Evolutionary conservation across 2,888 invertebrate species (phyloP).

Genomic region (Galerucella pusilla): DNA sequence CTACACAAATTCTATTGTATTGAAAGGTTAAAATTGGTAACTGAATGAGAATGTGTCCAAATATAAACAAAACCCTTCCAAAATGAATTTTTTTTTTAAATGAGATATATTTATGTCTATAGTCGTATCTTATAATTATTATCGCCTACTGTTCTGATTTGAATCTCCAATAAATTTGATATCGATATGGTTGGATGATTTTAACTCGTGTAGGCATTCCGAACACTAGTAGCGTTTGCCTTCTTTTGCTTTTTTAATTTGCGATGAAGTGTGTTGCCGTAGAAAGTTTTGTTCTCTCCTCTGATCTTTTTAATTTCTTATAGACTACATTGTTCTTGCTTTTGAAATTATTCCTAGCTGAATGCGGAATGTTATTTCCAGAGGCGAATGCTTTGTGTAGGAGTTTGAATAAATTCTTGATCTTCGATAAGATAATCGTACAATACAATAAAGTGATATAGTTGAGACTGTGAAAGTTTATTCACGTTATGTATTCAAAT

Average conservation of each 20-base stretch:
- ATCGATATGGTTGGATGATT: slow-evolving; percentile 22
- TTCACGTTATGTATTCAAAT: too few relatives aligned
- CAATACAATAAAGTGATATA: not conserved
- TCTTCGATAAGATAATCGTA: not conserved
- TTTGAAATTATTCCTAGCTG: not conserved
- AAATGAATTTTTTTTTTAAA: too few relatives aligned
- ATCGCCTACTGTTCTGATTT: slow-evolving; percentile 1
- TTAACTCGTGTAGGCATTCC: slow-evolving; percentile 14
- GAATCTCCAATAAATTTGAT: slow-evolving; percentile 13
- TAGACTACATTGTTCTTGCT: not conserved
- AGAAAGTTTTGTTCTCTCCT: slow-evolving; percentile 21
- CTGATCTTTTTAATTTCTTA: not conserved
- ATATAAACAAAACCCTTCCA: too few relatives aligned
- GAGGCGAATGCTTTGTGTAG: not conserved
- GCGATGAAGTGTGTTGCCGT: not conserved
- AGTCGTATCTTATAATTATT: not conserved
- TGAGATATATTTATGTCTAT: too few relatives aligned
- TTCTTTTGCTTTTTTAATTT: slow-evolving; percentile 4
- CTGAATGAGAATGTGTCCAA: too few relatives aligned
- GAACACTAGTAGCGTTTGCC: slow-evolving; percentile 2
- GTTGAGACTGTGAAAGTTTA: not conserved
- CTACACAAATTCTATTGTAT: too few relatives aligned
- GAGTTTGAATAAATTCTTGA: not conserved
- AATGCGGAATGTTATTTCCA: not conserved
- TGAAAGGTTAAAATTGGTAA: too few relatives aligned